A percentile compares a stretch with the other conserved stretches of the same genome.
Evolutionary conservation across 2,888 invertebrate genomes (phyloP).

Genomic region (Meta bourneti): DNA sequence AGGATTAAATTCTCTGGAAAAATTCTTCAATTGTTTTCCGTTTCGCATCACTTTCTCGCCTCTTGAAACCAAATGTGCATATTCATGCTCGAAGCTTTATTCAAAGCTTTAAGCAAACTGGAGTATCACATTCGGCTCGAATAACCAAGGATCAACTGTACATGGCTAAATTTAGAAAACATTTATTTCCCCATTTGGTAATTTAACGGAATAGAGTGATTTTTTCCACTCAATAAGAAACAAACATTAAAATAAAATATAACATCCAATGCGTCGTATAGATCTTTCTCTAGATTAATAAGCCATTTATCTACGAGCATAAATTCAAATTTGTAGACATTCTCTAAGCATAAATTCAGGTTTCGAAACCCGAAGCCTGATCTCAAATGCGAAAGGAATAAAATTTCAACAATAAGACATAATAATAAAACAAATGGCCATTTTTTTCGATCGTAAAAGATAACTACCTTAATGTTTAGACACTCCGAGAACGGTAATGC

Average conservation of each 20-base stretch:
- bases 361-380: conserved; percentile 1
- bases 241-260: neutral
- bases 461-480: conserved; percentile 50
- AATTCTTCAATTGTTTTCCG: no score
- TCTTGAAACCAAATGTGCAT: no score
- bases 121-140: no score
- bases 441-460: conserved; percentile 55
- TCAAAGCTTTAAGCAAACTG: no score
- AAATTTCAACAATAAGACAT: conserved; percentile 64
- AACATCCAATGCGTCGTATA: neutral
- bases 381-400: conserved; percentile 2
- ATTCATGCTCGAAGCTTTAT: no score
- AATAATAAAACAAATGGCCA: conserved; percentile 71
- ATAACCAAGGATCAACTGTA: no score
- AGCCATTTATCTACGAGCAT: neutral
- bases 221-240: neutral
- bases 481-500: conserved; percentile 46
- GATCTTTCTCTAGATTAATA: neutral
- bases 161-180: no score
- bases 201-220: neutral
- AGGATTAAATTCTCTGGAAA: no score
- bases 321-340: neutral
- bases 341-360: neutral
- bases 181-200: no score
- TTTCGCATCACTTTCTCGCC: no score